phyloP scores from a whole-genome alignment of 2,888 invertebrate species.

The Teinopalpus imperialis region DNA sequence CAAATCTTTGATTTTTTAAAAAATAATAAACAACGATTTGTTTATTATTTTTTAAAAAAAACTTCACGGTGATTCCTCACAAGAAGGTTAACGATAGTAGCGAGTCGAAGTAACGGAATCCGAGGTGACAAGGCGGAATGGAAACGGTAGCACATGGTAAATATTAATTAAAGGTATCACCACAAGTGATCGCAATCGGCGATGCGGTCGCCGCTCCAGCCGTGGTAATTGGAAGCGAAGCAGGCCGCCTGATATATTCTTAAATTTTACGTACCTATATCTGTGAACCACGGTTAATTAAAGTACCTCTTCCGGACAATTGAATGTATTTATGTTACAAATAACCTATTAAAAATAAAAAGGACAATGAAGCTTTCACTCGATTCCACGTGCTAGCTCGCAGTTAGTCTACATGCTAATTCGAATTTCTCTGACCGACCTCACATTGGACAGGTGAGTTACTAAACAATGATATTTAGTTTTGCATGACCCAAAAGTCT shows the following conservation, averaged over 20 bases:
- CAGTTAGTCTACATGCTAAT: constrained; percentile 50
- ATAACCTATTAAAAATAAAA: no score
- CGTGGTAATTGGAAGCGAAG: constrained; percentile 54
- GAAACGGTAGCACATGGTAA: constrained; percentile 67
- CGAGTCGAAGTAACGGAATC: constrained; percentile 62
- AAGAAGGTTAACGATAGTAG: constrained; percentile 41
- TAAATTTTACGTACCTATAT: constrained; percentile 43
- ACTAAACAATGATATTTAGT: constrained; percentile 43
- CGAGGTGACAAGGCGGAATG: constrained; percentile 45
- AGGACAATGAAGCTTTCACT: constrained; percentile 54
- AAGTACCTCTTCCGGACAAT: constrained; percentile 31
- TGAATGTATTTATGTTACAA: no score
- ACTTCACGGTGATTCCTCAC: constrained; percentile 28
- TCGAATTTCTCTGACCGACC: constrained; percentile 50
- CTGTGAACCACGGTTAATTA: constrained; percentile 48
- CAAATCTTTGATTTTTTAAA: no score
- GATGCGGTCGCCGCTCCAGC: constrained; percentile 43
- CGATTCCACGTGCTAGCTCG: constrained; percentile 36
- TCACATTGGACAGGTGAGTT: constrained; percentile 48
- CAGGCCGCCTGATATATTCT: constrained; percentile 57
- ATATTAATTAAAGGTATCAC: constrained; percentile 75
- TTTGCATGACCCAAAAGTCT: constrained; percentile 55
- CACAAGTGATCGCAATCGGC: constrained; percentile 53
- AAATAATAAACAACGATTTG: no score
- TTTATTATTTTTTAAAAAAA: no score